Percentiles rank a stretch among this genome's conserved stretches.
Evolutionary conservation across 2,797 vertebrate species (phyloP).

Genomic region (Micropoecilia bifurca): DNA sequence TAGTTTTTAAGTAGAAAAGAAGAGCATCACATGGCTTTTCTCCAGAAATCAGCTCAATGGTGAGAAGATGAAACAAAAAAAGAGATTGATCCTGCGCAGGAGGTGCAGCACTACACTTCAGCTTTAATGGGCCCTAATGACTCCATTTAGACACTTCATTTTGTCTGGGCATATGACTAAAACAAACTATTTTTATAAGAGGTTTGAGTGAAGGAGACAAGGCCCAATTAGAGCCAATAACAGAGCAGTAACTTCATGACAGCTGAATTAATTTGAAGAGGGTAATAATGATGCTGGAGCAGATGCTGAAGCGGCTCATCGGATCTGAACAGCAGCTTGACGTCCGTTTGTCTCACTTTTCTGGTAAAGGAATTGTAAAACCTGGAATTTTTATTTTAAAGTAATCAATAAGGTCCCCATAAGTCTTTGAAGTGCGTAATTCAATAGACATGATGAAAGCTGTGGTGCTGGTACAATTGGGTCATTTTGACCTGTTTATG

Average conservation of each 20-base stretch:
- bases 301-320: conserved; percentile 40
- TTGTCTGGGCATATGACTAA: conserved; percentile 54
- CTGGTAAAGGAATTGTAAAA: conserved; percentile 6
- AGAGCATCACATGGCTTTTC: conserved; percentile 15
- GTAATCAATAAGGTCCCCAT: conserved; percentile 15
- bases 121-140: conserved; percentile 72
- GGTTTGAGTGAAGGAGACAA: conserved; percentile 53
- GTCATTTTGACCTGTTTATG: conserved; percentile 42
- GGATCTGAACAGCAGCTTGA: conserved; percentile 24
- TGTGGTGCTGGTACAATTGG: conserved; percentile 7
- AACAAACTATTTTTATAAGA: conserved; percentile 71
- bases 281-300: conserved; percentile 56
- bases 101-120: conserved; percentile 59
- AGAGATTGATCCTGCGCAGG: conserved; percentile 48
- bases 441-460: conserved; percentile 44
- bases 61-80: conserved; percentile 35
- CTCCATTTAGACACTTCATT: conserved; percentile 72
- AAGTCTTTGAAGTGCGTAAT: conserved; percentile 21
- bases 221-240: conserved; percentile 58
- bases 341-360: conserved; percentile 8
- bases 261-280: conserved; percentile 57
- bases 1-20: conserved; percentile 3
- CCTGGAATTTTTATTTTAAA: conserved; percentile 7
- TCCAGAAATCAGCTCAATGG: not conserved
- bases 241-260: conserved; percentile 54